A percentile compares a stretch with the other conserved stretches of the same genome.
phyloP scores from a whole-genome alignment of 2,888 invertebrate genomes.

The Nephrotoma appendiculata region DNA sequence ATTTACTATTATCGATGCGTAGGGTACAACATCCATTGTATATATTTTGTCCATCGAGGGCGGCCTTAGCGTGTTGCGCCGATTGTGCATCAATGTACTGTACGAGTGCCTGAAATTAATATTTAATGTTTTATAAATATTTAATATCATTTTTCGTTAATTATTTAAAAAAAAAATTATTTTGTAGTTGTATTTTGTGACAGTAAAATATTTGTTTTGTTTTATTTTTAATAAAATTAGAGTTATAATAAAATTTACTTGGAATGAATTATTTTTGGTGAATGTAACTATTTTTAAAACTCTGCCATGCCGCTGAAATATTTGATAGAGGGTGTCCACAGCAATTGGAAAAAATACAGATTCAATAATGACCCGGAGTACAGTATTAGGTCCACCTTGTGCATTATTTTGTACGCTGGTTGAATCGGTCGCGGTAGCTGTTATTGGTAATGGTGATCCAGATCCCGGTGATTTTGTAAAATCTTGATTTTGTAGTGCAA shows the following conservation, averaged over 20 bases:
- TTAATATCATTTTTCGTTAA: too few species aligned
- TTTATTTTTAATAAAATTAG: neutral
- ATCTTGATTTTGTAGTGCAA: conserved; percentile 73
- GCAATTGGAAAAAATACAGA: conserved; percentile 98
- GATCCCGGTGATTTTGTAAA: conserved; percentile 43
- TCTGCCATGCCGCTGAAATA: conserved; percentile 97
- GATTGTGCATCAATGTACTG: conserved; percentile 96
- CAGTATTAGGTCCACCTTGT: conserved; percentile 81
- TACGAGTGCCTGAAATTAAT: conserved; percentile 74
- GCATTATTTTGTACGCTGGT: conserved; percentile 38
- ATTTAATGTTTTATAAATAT: neutral
- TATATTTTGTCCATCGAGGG: conserved; percentile 96
- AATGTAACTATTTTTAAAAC: conserved; percentile 99
- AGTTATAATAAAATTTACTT: conserved; percentile 21
- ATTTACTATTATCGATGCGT: conserved; percentile 97
- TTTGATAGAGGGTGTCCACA: conserved; percentile 92
- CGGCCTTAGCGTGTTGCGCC: conserved; percentile 93
- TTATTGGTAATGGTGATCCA: conserved; percentile 47
- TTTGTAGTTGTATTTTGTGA: neutral
- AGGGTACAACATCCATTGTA: conserved; percentile 99
- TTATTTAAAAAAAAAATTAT: neutral
- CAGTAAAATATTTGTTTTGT: neutral
- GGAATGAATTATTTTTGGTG: conserved; percentile 89
- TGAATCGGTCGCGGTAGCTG: conserved; percentile 36
- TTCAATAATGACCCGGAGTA: conserved; percentile 95